Conservation (phyloP, 2,797 vertebrate species). For the Podarcis lilfordi region DNA sequence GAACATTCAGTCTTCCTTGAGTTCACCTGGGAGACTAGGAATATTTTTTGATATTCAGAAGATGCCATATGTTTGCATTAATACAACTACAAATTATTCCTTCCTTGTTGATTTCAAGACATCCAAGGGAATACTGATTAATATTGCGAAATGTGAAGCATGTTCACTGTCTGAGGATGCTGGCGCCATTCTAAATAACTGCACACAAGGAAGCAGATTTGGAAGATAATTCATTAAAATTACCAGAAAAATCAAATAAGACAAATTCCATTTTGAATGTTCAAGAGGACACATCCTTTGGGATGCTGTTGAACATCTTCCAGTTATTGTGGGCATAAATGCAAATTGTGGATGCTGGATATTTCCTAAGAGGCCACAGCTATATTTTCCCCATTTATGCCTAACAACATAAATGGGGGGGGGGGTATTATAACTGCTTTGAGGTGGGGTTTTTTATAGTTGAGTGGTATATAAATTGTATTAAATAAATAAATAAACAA, state of each 20-base stretch:
- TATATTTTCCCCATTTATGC: not conserved
- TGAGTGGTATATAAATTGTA: too few relatives aligned
- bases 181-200: not conserved
- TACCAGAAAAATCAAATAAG: not conserved
- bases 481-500: too few relatives aligned
- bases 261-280: slow-evolving; percentile 33
- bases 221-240: not conserved
- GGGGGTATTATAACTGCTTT: too few relatives aligned
- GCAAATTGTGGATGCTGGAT: not conserved
- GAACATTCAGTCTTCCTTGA: not conserved
- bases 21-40: slow-evolving; percentile 12
- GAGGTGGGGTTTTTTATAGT: too few relatives aligned
- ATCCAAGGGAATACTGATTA: not conserved
- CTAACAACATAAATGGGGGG: not conserved
- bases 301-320: not conserved
- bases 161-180: not conserved
- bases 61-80: not conserved
- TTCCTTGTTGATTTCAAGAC: slow-evolving; percentile 8
- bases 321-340: not conserved
- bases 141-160: slow-evolving; percentile 11
- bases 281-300: not conserved
- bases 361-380: not conserved
- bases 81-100: slow-evolving; percentile 6
- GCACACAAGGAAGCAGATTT: not conserved
- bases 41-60: slow-evolving; percentile 17